A percentile compares a stretch with the other conserved stretches of the same genome.
These are phyloP conservation scores for Leptura quadrifasciata DNA, from an alignment of 2,888 invertebrate species.

Conservation along the genomic window DNA sequence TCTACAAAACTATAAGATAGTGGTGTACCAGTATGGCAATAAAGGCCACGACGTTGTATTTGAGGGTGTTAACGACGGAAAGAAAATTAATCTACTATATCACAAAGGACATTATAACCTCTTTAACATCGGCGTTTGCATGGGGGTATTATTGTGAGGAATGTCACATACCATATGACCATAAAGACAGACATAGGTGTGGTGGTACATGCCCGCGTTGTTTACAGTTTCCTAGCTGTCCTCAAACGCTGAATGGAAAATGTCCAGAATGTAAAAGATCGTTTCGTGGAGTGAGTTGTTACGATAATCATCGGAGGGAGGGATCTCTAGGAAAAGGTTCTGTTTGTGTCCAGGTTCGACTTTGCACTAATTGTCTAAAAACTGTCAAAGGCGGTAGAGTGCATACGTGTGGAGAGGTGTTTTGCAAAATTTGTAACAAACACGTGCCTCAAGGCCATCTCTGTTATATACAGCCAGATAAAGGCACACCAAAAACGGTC, in stretches of 20 bases:
- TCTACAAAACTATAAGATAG: constrained; percentile 47
- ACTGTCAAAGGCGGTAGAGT: too few relatives aligned
- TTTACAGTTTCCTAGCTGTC: constrained; percentile 40
- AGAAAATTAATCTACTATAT: too few relatives aligned
- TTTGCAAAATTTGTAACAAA: neutral
- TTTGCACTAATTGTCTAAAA: too few relatives aligned
- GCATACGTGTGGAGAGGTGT: too few relatives aligned
- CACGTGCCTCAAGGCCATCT: neutral
- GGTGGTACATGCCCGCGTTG: constrained; percentile 34
- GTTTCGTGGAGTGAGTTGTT: constrained; percentile 31
- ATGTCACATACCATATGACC: constrained; percentile 55
- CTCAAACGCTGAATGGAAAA: constrained; percentile 4
- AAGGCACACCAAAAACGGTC: neutral
- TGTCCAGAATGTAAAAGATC: constrained; percentile 45
- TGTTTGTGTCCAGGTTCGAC: neutral
- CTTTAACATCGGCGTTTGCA: constrained; percentile 58
- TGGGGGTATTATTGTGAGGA: constrained; percentile 57
- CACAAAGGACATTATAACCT: too few relatives aligned
- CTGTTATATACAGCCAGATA: neutral
- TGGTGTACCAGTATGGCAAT: constrained; percentile 47
- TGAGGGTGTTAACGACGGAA: too few relatives aligned
- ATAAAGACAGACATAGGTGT: constrained; percentile 44
- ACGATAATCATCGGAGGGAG: too few relatives aligned
- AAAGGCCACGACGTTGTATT: neutral
- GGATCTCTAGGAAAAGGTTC: neutral